Evolutionary conservation across 35 echinoderm and acorn worm species (phyloP).

Genomic region (Holothuria glaberrima): DNA sequence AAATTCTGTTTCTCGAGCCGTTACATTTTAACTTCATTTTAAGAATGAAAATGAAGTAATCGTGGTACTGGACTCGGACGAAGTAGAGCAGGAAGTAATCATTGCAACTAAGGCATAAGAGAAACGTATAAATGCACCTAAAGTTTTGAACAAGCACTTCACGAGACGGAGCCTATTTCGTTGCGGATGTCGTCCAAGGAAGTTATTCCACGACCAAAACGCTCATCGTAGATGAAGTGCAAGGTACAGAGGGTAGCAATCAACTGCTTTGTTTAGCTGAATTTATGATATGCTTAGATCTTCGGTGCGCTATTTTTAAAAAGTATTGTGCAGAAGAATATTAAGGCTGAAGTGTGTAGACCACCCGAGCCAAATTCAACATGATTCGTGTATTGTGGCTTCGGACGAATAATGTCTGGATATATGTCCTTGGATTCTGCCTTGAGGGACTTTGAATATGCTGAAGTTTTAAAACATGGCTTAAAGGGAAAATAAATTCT

Average conservation of each 20-base stretch:
- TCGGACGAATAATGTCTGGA: slow-evolving; percentile 29
- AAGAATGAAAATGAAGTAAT: slow-evolving; percentile 22
- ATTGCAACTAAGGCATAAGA: background rate
- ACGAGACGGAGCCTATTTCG: background rate
- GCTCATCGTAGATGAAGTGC: slow-evolving; percentile 28
- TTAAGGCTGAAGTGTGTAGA: slow-evolving; percentile 49
- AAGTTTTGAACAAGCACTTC: slow-evolving; percentile 8
- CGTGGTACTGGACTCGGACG: background rate
- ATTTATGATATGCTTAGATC: background rate
- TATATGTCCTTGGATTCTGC: slow-evolving; percentile 30
- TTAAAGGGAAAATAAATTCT: too few species aligned
- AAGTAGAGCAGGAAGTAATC: background rate
- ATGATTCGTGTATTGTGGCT: slow-evolving; percentile 30
- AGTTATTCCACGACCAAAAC: background rate
- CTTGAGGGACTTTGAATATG: background rate
- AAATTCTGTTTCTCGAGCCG: background rate
- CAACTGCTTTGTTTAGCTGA: background rate
- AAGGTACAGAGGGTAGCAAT: background rate
- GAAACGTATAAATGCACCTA: background rate
- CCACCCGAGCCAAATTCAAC: slow-evolving; percentile 40
- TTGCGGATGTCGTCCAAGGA: slow-evolving; percentile 10
- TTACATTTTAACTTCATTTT: background rate
- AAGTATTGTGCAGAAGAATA: background rate
- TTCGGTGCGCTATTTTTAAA: slow-evolving; percentile 2
- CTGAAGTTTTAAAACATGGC: background rate